Base-by-base conservation (phyloP, 2,797 vertebrate genomes). In the Acropternis orthonyx region DNA sequence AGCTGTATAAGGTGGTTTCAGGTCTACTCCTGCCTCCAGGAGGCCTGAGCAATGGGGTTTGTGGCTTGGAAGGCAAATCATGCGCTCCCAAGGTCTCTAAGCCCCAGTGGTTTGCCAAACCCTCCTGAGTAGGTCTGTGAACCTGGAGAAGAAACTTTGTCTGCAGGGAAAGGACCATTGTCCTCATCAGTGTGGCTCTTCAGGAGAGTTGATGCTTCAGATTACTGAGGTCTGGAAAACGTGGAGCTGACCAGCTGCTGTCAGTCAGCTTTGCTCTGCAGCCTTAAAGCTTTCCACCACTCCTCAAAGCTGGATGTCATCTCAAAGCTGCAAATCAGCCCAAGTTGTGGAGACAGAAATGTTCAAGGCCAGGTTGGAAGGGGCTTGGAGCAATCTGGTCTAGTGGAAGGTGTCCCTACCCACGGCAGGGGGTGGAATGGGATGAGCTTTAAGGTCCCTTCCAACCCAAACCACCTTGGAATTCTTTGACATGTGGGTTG, bases 401-500 rank as follows among this genome's bases (percentile, higher is more conserved):
- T 0, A 2, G n/a, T 23, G 30, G 44, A 14, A 59, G 18, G 30
- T 23, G 30, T 12, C 58, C 7, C 66, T 46, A 65, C 10, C 49
- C 51, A 4, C 20, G 58, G 28, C 51, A 6, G 28, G 51, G n/a
- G 14, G 1, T 39, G 58, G 30, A 71, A 3, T 19, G 52, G 52
- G 26, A 19, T 39, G 49, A 1, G 5, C 18, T 72, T 32, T 46
- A 46, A 67, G 51, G n/a, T 59, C 59, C 2, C 22, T 66, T 32
- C 72, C 28, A 22, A 11, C 23, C 32, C 56, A 44, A 61, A 34
- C 51, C 65, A 14, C 19, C 20, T 14, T 22, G 44, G 58, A 14
- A 34, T 65, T 34, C 56, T 30, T 0, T 17, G 63, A 11, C 0
- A 0, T 6, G 68, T 5, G 63, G 8, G 1, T 3, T 43, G 34